phyloP scores from a whole-genome alignment of 2,888 invertebrate species.

The Ichneumoninae sp. region DNA sequence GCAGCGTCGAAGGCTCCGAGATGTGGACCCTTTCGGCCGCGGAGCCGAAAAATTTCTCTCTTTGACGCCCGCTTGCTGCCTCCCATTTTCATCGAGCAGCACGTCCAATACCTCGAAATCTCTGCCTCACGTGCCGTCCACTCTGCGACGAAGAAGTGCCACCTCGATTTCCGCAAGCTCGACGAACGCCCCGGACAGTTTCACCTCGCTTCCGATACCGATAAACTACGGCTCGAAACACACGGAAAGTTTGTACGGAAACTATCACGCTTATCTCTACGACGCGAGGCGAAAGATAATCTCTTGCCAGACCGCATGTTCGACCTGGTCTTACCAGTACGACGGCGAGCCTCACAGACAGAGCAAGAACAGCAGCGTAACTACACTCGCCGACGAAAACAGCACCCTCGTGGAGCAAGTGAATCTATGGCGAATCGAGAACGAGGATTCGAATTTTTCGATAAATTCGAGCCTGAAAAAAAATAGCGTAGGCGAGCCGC shows the following conservation, averaged over 20 bases:
- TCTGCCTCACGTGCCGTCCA: constrained; percentile 71
- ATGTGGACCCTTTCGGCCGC: constrained; percentile 90
- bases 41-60: constrained; percentile 91
- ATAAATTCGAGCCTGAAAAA: constrained; percentile 19
- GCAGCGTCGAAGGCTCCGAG: constrained; percentile 89
- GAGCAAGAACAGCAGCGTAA: constrained; percentile 81
- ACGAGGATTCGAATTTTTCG: constrained; percentile 59
- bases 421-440: constrained; percentile 70
- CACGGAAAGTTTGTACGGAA: constrained; percentile 89
- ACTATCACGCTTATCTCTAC: constrained; percentile 94
- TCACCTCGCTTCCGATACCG: constrained; percentile 73
- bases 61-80: constrained; percentile 89
- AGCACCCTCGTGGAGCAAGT: constrained; percentile 67
- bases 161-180: constrained; percentile 47
- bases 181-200: constrained; percentile 59
- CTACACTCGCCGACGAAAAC: constrained; percentile 74
- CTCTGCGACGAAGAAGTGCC: constrained; percentile 64
- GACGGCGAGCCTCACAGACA: constrained; percentile 87
- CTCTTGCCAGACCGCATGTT: constrained; percentile 90
- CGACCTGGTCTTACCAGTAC: constrained; percentile 92
- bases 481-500: constrained; percentile 3
- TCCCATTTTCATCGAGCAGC: constrained; percentile 59
- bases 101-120: constrained; percentile 68
- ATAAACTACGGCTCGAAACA: constrained; percentile 74
- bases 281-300: constrained; percentile 93